phyloP scores from a whole-genome alignment of 92 coral and sea anemone species.

The Palythoa grandiflora region DNA sequence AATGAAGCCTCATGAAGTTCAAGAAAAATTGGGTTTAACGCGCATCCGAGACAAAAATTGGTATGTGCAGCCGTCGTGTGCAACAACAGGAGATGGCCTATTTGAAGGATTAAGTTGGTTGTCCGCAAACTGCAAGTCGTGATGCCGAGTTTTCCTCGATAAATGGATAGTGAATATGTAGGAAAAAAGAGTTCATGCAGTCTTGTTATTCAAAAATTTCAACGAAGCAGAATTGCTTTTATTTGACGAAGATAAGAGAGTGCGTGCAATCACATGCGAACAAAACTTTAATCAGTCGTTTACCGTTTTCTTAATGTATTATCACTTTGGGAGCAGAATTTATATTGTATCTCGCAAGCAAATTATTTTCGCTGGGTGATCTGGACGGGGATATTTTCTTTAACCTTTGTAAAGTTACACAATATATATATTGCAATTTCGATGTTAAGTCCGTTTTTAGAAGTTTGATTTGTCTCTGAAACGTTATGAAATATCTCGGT shows the following conservation, averaged over 20 bases:
- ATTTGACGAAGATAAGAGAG: neutral
- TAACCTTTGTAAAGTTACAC: neutral
- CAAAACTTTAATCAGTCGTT: neutral
- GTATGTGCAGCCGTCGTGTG: conserved; percentile 99
- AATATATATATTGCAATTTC: neutral
- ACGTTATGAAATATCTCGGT: neutral
- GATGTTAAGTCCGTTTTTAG: neutral
- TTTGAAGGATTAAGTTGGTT: conserved; percentile 96
- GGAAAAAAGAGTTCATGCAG: neutral
- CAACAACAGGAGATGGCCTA: conserved; percentile 98
- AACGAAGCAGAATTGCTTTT: neutral
- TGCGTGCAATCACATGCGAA: neutral
- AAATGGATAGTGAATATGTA: neutral
- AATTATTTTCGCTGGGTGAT: neutral
- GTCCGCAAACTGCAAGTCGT: conserved; percentile 76
- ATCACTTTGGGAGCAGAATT: neutral
- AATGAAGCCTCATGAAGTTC: conserved; percentile 93
- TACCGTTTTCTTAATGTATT: neutral
- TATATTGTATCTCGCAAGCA: neutral
- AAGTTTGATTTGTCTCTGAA: neutral
- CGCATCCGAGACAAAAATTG: conserved; percentile 89
- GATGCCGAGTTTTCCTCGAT: neutral
- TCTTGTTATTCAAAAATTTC: neutral
- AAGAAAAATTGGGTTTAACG: conserved; percentile 88
- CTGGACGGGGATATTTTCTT: neutral